Evolutionary conservation across 2,797 vertebrate genomes (phyloP).

Genomic region (Brotula barbata): DNA sequence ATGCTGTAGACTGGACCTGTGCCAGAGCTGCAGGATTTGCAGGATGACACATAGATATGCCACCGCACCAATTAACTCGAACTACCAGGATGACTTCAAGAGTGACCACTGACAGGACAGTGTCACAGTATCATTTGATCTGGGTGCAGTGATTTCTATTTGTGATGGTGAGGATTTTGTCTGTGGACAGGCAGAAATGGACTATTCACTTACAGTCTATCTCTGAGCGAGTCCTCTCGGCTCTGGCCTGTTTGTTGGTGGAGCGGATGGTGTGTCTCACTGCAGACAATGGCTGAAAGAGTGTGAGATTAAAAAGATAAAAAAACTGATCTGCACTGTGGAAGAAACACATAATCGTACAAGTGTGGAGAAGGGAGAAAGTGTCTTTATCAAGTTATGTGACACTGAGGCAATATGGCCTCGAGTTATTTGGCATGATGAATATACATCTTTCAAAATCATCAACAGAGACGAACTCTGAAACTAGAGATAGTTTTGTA

Average conservation of each 20-base stretch:
- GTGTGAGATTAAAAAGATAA: conserved; percentile 11
- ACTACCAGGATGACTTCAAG: conserved; percentile 18
- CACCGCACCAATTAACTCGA: conserved; percentile 25
- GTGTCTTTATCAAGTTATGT: neutral
- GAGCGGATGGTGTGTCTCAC: conserved; percentile 97
- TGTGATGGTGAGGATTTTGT: conserved; percentile 4
- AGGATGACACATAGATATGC: no score
- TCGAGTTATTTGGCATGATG: conserved; percentile 8
- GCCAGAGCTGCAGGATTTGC: conserved; percentile 37
- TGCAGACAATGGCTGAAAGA: conserved; percentile 82
- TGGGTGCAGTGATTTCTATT: neutral
- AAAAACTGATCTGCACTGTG: conserved; percentile 3
- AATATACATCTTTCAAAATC: neutral
- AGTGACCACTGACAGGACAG: conserved; percentile 26
- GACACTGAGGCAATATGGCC: neutral
- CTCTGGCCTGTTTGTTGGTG: conserved; percentile 86
- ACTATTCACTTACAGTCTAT: conserved; percentile 89
- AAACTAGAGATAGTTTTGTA: conserved; percentile 14
- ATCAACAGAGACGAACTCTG: neutral
- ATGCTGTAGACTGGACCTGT: conserved; percentile 44
- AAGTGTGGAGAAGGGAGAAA: neutral
- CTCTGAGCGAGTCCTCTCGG: conserved; percentile 92
- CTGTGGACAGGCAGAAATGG: neutral
- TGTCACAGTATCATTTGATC: neutral
- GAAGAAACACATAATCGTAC: neutral